A percentile compares a stretch with the other conserved stretches of the same genome.
These are phyloP conservation scores for Lasius fuliginosus DNA, from an alignment of 2,888 invertebrate genomes.

Conservation along the genomic window DNA sequence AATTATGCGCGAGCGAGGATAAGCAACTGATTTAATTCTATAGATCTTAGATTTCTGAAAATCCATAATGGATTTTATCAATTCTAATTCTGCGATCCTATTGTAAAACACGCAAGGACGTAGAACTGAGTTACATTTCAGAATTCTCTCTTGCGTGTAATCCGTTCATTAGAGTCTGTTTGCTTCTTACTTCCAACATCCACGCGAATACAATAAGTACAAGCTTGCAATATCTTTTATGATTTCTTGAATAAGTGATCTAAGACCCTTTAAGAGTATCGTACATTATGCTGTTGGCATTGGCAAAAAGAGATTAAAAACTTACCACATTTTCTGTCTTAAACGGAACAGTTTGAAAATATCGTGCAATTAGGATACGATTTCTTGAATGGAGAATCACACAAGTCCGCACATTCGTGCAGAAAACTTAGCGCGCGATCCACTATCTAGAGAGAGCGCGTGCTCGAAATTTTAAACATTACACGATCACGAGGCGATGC, in stretches of 20 bases:
- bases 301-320: background rate
- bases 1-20: background rate
- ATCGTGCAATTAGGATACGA: slow-evolving; percentile 41
- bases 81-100: slow-evolving; percentile 26
- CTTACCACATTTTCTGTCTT: background rate
- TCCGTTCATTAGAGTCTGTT: slow-evolving; percentile 26
- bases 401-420: slow-evolving; percentile 43
- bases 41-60: background rate
- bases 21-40: background rate
- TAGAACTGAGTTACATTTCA: slow-evolving; percentile 8
- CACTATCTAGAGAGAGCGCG: slow-evolving; percentile 37
- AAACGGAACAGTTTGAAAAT: background rate
- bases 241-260: slow-evolving; percentile 13
- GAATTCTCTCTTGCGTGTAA: slow-evolving; percentile 43
- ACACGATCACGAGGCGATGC: background rate
- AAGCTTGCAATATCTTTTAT: background rate
- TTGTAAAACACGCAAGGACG: background rate
- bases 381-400: slow-evolving; percentile 66
- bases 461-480: slow-evolving; percentile 58
- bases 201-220: slow-evolving; percentile 15
- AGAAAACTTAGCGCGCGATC: slow-evolving; percentile 42
- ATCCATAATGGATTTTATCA: slow-evolving; percentile 39
- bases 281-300: background rate
- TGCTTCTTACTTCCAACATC: slow-evolving; percentile 35
- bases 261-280: background rate